These are phyloP conservation scores for Scelioninae gen. 2 DNA, from an alignment of 2,888 invertebrate species.

Conservation along the genomic window DNA sequence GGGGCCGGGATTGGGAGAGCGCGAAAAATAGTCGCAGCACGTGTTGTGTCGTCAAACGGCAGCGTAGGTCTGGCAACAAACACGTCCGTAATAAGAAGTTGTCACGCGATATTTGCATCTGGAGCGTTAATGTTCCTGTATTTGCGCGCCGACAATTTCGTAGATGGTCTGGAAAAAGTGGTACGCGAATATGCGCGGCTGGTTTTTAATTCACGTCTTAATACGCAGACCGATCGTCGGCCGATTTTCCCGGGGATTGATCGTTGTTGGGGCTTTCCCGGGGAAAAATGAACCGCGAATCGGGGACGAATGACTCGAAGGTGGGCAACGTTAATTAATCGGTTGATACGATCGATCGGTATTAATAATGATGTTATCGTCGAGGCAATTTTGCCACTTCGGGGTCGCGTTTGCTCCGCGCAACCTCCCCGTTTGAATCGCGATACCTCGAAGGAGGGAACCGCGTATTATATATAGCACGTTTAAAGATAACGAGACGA, in stretches of 20 bases:
- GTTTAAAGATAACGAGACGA: conserved; percentile 33
- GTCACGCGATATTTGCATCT: conserved; percentile 61
- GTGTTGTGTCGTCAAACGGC: conserved; percentile 40
- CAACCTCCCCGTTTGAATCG: conserved; percentile 39
- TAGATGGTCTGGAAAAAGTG: conserved; percentile 39
- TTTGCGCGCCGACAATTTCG: conserved; percentile 48
- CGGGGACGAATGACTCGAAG: conserved; percentile 19
- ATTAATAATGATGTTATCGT: conserved; percentile 44
- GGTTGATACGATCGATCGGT: conserved; percentile 34
- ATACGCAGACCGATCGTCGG: too few relatives aligned
- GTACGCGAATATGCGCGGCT: conserved; percentile 23
- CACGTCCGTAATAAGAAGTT: conserved; percentile 44
- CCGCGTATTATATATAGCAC: conserved; percentile 23
- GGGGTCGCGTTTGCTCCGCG: conserved; percentile 24
- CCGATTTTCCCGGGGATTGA: too few relatives aligned
- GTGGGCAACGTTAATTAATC: conserved; percentile 43
- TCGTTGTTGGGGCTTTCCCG: too few relatives aligned
- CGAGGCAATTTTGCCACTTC: conserved; percentile 20
- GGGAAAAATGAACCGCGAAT: conserved; percentile 31
- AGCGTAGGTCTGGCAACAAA: conserved; percentile 39
- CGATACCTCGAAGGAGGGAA: conserved; percentile 9
- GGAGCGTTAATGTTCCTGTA: conserved; percentile 48
- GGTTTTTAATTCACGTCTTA: conserved; percentile 44
- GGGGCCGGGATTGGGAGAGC: conserved; percentile 34
- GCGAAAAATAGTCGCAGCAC: conserved; percentile 39